Conservation (phyloP, 2,797 vertebrate genomes). For the Sciurus carolinensis region DNA sequence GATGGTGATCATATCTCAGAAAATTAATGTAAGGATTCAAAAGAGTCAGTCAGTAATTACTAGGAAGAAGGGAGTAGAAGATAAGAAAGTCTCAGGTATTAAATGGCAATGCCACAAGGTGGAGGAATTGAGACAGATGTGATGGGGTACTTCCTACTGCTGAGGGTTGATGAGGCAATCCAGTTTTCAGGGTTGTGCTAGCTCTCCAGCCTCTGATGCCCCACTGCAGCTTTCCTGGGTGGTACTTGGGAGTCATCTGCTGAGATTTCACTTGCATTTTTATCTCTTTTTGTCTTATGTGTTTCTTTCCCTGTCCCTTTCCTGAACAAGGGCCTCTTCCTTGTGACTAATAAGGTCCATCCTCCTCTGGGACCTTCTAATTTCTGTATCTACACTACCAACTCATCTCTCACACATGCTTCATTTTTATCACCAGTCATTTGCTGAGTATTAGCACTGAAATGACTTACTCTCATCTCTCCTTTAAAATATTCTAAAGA, state of each 20-base stretch:
- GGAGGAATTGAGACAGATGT: not conserved
- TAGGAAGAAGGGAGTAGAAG: not conserved
- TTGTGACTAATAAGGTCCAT: not conserved
- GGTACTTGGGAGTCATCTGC: not conserved
- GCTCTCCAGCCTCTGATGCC: not conserved
- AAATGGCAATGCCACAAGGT: not conserved
- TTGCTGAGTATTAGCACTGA: constrained; percentile 41
- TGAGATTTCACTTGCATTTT: not conserved
- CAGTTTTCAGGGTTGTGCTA: not conserved
- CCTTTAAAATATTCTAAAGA: not conserved
- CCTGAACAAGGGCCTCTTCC: not conserved
- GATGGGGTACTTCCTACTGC: not conserved
- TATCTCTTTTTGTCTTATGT: not conserved
- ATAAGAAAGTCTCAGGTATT: not conserved
- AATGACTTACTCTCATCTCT: not conserved
- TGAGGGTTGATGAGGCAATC: not conserved
- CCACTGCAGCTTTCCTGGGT: not conserved
- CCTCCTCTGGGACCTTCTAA: not conserved
- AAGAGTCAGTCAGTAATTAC: not conserved
- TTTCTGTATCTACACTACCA: not conserved
- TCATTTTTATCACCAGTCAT: not conserved
- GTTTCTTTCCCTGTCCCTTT: not conserved
- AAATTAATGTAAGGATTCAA: not conserved
- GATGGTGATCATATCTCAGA: not conserved
- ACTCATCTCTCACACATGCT: not conserved